Evolutionary conservation across 2,797 vertebrate species (phyloP).

Genomic region (Sebastes minor): DNA sequence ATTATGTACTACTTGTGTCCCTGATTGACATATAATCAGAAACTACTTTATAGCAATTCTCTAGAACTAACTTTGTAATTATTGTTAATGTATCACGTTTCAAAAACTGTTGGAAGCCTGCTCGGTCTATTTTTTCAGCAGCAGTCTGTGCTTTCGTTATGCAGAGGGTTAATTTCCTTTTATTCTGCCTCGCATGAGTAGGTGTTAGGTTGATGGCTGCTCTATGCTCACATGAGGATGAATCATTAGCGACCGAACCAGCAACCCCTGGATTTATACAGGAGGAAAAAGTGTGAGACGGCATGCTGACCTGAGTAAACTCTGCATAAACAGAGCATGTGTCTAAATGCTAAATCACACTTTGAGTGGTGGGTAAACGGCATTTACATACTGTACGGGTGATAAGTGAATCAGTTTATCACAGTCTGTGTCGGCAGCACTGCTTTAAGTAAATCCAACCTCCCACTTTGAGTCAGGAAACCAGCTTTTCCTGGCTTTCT

Average conservation of each 20-base stretch:
- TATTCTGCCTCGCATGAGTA: background rate
- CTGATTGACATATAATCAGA: background rate
- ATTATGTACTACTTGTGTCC: background rate
- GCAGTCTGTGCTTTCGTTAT: background rate
- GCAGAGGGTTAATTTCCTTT: background rate
- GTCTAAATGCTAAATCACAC: conserved; percentile 29
- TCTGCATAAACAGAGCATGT: conserved; percentile 5
- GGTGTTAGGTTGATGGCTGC: conserved; percentile 11
- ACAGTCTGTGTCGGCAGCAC: background rate
- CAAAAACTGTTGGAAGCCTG: background rate
- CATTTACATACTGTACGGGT: conserved; percentile 9
- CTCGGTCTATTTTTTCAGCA: background rate
- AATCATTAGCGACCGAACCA: conserved; percentile 17
- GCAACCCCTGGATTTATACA: conserved; percentile 1
- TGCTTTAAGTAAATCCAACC: conserved; percentile 19
- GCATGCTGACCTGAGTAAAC: conserved; percentile 27
- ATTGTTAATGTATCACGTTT: background rate
- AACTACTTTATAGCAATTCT: background rate
- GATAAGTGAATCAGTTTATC: conserved; percentile 24
- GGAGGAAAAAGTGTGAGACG: background rate
- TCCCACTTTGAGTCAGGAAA: conserved; percentile 10
- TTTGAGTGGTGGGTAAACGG: conserved; percentile 15
- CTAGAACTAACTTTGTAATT: background rate
- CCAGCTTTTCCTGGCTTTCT: conserved; percentile 21
- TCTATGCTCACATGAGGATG: background rate